Percentiles rank a stretch among this genome's conserved stretches.
phyloP scores from a whole-genome alignment of 1,140 invertebrate genomes.

The Drosophila grimshawi region DNA sequence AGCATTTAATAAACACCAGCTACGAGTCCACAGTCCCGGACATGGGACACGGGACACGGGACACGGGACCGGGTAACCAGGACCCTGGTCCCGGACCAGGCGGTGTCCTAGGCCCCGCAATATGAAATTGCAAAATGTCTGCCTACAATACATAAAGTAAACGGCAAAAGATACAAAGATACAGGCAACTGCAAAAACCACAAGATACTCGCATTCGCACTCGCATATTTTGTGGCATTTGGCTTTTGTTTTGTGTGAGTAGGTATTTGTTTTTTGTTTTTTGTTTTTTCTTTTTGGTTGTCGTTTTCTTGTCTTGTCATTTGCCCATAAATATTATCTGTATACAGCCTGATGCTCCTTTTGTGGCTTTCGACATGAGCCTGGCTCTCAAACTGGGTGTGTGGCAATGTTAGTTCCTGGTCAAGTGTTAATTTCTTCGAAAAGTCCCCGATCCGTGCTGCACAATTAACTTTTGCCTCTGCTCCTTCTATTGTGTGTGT shows the following conservation, averaged over 20 bases:
- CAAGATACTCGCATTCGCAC: constrained; percentile 13
- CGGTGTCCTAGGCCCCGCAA: constrained; percentile 28
- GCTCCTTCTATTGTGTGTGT: neutral
- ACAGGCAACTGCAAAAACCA: constrained; percentile 16
- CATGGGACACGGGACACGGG: constrained; percentile 3
- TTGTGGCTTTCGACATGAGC: constrained; percentile 25
- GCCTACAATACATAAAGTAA: constrained; percentile 29
- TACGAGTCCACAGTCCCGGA: constrained; percentile 6
- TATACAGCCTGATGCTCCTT: constrained; percentile 34
- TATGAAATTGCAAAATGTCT: constrained; percentile 55
- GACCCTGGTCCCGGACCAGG: neutral
- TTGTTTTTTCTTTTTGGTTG: neutral
- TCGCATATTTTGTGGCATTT: constrained; percentile 51
- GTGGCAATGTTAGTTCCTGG: constrained; percentile 11
- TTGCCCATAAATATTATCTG: constrained; percentile 28
- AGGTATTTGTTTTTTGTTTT: neutral
- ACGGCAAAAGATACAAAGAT: constrained; percentile 38
- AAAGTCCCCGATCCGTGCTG: constrained; percentile 33
- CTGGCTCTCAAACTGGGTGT: neutral
- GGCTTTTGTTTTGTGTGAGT: constrained; percentile 32
- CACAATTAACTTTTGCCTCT: constrained; percentile 60
- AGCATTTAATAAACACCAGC: constrained; percentile 71
- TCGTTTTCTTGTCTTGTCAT: constrained; percentile 1
- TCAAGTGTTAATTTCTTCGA: constrained; percentile 71
- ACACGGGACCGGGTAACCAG: neutral